Evolutionary conservation across 1,140 invertebrate genomes (phyloP), one percentile per base, ranked within the genome.

Genomic region (Pinna nobilis): DNA sequence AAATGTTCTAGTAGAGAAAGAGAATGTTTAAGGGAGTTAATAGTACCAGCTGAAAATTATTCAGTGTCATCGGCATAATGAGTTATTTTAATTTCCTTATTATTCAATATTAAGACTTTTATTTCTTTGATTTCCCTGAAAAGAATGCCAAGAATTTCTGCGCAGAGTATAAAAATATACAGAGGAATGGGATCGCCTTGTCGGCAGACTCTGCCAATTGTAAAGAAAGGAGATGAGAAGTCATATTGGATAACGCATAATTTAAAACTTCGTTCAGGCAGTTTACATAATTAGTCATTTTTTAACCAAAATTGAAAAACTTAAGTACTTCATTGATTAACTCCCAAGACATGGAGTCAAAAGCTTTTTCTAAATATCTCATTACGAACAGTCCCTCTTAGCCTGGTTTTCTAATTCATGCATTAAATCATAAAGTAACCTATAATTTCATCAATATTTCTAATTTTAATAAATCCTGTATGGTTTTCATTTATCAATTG

Each of bases 261-360:
- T 9, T 61, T 61, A 39, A 61, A 61, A 7, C 37, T n/a, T 61
- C 7, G 23, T 61, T 61, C 33, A 61, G 5, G 4, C 32, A n/a
- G 32, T 6, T 61, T 2, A 61, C 39, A 30, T 23, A 61, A 1
- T 61, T 5, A 4, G 1, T 13, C 2, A 61, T 37, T n/a, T 39
- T 39, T n/a, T 30, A 35, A 35, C 33, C 33, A 61, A 61, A 61
- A 20, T 59, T 59, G 33, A 59, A 59, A 59, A 59, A 59, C 9
- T 33, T n/a, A 32, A 59, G 37, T 32, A n/a, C 37, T 61, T 39
- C 37, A 5, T 61, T 15, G 18, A 61, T 61, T n/a, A 61, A 61
- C 25, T n/a, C 39, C 57, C 57, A 61, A 3, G 57, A 61, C 4
- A 61, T 5, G 3, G 57, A 61, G 23, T 39, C 57, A 61, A 61